phyloP scores from a whole-genome alignment of 2,113 vertebrate genomes.

The Melanerpes formicivorus region DNA sequence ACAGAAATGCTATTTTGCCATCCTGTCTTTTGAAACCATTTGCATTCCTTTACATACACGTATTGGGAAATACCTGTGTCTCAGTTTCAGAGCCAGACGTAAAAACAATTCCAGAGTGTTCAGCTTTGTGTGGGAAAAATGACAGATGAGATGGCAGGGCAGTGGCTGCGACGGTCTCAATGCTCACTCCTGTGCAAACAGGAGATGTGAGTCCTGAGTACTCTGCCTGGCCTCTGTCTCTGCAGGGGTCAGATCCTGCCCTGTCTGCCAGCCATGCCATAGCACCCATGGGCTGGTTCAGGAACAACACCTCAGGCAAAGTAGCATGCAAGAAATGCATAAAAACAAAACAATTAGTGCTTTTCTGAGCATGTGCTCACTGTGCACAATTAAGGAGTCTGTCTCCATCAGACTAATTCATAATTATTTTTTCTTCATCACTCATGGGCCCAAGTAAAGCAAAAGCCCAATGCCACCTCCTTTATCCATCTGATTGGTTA shows the following conservation, averaged over 20 bases:
- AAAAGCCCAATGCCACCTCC: not conserved
- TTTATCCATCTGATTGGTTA: not conserved
- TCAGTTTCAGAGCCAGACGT: not conserved
- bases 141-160: not conserved
- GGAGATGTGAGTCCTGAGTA: not conserved
- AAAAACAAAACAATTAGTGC: not conserved
- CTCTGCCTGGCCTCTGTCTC: not conserved
- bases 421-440: not conserved
- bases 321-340: not conserved
- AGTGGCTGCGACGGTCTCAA: rapidly evolving
- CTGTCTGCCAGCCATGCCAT: not conserved
- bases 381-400: not conserved
- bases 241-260: not conserved
- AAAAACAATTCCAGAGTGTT: not conserved
- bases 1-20: not conserved
- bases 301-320: not conserved
- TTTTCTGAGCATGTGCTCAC: not conserved
- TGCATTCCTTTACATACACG: not conserved
- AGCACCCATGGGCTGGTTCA: not conserved
- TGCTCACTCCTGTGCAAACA: not conserved
- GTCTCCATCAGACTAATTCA: not conserved
- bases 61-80: not conserved
- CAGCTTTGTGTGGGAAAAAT: not conserved
- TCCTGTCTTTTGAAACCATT: not conserved
- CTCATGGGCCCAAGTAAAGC: not conserved